Evolutionary conservation across 2,797 vertebrate species (phyloP).

Genomic region (Macrochelys suwanniensis): DNA sequence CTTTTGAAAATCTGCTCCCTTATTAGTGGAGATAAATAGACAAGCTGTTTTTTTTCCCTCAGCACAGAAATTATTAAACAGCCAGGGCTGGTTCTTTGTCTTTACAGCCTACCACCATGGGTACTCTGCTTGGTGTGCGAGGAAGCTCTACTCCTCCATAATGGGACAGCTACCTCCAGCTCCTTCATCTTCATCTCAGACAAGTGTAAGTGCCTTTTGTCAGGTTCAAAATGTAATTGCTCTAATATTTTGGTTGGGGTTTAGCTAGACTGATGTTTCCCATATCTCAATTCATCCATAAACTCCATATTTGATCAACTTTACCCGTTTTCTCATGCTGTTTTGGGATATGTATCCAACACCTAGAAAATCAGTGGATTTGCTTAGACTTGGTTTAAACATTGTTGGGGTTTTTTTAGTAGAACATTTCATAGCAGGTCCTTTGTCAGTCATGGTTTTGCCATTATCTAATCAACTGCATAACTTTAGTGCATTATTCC

Average conservation of each 20-base stretch:
- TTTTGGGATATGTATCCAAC: background rate
- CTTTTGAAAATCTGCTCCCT: slow-evolving; percentile 3
- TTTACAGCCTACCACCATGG: background rate
- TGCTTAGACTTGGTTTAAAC: background rate
- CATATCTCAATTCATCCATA: background rate
- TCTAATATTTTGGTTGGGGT: background rate
- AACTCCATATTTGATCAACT: background rate
- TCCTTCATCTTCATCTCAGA: background rate
- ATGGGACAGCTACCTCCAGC: background rate
- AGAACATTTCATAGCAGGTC: background rate
- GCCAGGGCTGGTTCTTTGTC: background rate
- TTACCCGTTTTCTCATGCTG: background rate
- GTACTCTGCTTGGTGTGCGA: background rate
- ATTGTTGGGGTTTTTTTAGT: background rate
- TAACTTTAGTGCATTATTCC: background rate
- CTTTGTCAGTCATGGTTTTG: background rate
- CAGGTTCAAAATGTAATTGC: background rate
- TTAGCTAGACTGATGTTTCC: background rate
- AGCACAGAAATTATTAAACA: background rate
- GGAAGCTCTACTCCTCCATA: background rate
- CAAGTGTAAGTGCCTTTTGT: background rate
- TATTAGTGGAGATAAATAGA: background rate
- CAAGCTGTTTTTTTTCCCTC: background rate
- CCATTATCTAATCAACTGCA: background rate
- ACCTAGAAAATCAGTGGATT: background rate